Evolutionary conservation across 2,113 vertebrate species (phyloP).

Genomic region (Chionodraco myersi): DNA sequence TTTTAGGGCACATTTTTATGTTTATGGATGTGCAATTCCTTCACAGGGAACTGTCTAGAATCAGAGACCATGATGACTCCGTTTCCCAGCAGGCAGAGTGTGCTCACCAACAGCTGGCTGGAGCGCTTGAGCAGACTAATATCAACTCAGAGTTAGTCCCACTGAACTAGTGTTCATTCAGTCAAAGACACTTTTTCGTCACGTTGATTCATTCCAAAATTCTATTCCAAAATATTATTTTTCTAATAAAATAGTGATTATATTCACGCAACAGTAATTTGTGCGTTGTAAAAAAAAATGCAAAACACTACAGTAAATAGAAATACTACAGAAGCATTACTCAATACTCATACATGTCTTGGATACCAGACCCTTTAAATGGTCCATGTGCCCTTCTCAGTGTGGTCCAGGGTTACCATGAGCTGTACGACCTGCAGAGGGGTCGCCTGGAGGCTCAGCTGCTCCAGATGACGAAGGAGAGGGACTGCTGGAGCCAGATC

Average conservation of each 20-base stretch:
- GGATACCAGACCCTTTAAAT: not conserved
- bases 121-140: conserved; percentile 81
- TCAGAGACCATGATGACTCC: conserved; percentile 81
- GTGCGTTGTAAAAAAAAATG: too few relatives aligned
- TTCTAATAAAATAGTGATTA: not conserved
- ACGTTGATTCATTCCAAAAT: not conserved
- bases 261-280: too few relatives aligned
- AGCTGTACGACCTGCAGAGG: conserved; percentile 88
- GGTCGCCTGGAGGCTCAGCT: conserved; percentile 85
- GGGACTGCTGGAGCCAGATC: conserved; percentile 86
- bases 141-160: conserved; percentile 85
- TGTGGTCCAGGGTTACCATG: conserved; percentile 87
- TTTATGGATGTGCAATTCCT: conserved; percentile 2
- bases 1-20: not conserved
- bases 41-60: conserved; percentile 84
- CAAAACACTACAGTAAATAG: not conserved
- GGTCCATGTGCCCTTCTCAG: conserved; percentile 65
- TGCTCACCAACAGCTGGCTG: conserved; percentile 81
- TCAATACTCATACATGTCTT: too few relatives aligned
- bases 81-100: conserved; percentile 83
- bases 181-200: not conserved
- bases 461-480: conserved; percentile 82
- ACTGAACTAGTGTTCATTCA: not conserved
- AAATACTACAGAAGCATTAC: not conserved
- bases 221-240: not conserved